phyloP scores from a whole-genome alignment of 2,888 invertebrate species.

The Smittia aterrima region DNA sequence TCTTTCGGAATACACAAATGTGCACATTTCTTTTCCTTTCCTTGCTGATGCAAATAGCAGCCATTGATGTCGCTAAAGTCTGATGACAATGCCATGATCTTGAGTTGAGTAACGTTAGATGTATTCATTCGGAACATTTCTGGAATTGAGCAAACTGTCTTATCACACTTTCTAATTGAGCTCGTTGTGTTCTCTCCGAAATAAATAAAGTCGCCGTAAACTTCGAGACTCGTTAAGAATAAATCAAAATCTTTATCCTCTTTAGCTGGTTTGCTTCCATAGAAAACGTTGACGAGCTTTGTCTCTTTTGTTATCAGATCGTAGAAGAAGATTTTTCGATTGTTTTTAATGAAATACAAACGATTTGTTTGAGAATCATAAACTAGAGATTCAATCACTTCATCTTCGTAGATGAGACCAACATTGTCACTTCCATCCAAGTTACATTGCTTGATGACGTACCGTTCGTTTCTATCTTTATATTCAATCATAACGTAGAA shows the following conservation, averaged over 20 bases:
- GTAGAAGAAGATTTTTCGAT: conserved; percentile 43
- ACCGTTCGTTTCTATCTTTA: conserved; percentile 46
- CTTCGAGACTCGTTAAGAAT: conserved; percentile 61
- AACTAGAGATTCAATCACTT: conserved; percentile 58
- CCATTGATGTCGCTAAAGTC: conserved; percentile 30
- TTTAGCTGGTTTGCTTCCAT: conserved; percentile 46
- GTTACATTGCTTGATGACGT: conserved; percentile 61
- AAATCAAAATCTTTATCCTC: conserved; percentile 48
- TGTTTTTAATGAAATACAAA: conserved; percentile 69
- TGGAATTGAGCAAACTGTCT: conserved; percentile 57
- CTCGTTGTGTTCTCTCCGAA: conserved; percentile 66
- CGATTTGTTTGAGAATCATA: conserved; percentile 61
- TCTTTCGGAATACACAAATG: conserved; percentile 73
- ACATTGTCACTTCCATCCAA: conserved; percentile 64
- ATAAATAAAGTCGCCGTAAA: conserved; percentile 63
- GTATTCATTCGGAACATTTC: conserved; percentile 61
- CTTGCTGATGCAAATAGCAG: neutral
- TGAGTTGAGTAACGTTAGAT: conserved; percentile 48
- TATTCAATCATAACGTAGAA: conserved; percentile 42
- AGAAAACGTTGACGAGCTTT: conserved; percentile 41
- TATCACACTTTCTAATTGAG: conserved; percentile 64
- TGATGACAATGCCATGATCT: neutral
- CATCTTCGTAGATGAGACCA: conserved; percentile 47
- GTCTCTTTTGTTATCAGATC: conserved; percentile 47
- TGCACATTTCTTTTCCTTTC: conserved; percentile 55